phyloP scores from a whole-genome alignment of 2,113 vertebrate genomes.

The Capricornis sumatraensis region DNA sequence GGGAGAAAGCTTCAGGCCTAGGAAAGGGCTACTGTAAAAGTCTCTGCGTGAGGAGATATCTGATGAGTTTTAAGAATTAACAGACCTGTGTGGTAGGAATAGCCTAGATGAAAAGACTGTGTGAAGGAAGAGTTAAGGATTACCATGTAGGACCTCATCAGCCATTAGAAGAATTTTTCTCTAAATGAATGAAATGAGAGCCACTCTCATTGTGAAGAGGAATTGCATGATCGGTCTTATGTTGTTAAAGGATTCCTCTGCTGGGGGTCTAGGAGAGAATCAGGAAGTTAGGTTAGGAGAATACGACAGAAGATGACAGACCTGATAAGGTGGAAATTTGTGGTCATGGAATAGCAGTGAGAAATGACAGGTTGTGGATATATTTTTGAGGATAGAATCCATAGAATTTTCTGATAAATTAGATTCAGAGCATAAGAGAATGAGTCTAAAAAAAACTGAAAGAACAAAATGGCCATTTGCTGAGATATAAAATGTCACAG shows the following conservation, averaged over 20 bases:
- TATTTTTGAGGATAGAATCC: neutral
- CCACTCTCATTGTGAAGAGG: neutral
- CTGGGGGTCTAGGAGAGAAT: neutral
- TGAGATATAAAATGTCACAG: neutral
- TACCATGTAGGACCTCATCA: neutral
- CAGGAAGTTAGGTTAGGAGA: neutral
- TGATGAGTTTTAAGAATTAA: neutral
- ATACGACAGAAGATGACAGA: too few relatives aligned
- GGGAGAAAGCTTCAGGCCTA: neutral
- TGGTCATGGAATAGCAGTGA: neutral
- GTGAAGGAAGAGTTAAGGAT: neutral
- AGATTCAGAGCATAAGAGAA: neutral
- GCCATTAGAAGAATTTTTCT: neutral
- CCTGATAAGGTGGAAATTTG: neutral
- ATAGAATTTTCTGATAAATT: neutral
- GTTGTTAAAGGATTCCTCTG: neutral
- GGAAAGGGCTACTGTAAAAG: neutral
- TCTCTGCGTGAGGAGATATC: neutral
- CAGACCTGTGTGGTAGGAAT: neutral
- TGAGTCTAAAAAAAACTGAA: neutral
- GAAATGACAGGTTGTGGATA: neutral
- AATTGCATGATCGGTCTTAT: neutral
- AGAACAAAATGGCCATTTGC: neutral
- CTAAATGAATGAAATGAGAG: neutral
- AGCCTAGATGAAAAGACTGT: neutral